These are phyloP conservation scores for Nematostella vectensis DNA, from an alignment of 92 coral and sea anemone genomes.

Conservation along the genomic window DNA sequence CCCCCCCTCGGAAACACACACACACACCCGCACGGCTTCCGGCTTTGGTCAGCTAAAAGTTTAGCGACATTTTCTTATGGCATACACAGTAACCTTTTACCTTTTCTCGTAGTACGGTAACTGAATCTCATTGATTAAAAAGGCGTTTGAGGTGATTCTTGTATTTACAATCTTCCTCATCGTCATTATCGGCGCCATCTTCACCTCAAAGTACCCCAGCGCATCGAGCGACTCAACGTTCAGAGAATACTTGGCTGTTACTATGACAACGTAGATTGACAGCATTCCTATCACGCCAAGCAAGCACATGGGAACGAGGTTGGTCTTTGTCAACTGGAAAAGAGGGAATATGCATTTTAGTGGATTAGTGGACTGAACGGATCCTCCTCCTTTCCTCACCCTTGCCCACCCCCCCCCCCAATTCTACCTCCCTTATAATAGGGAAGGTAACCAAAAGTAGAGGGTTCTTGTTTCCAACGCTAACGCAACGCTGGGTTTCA, in stretches of 20 bases:
- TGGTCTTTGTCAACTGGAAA: slow-evolving; percentile 29
- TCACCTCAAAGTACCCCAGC: slow-evolving; percentile 63
- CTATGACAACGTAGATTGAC: slow-evolving; percentile 55
- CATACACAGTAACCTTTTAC: too few species aligned
- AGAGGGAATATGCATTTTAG: background rate
- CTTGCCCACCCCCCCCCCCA: too few species aligned
- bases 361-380: background rate
- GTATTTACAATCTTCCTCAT: slow-evolving; percentile 69
- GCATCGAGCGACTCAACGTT: slow-evolving; percentile 61
- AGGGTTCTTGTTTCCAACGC: too few species aligned
- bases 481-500: too few species aligned
- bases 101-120: slow-evolving; percentile 67
- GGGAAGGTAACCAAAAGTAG: too few species aligned
- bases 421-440: too few species aligned
- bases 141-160: slow-evolving; percentile 62
- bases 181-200: slow-evolving; percentile 61
- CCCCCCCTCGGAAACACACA: too few species aligned
- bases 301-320: slow-evolving; percentile 57
- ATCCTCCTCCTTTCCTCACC: background rate
- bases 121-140: slow-evolving; percentile 59
- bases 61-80: too few species aligned
- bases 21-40: too few species aligned
- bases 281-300: slow-evolving; percentile 40
- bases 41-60: too few species aligned
- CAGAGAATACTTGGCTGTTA: slow-evolving; percentile 67